These are phyloP conservation scores for Apamea anceps DNA, from an alignment of 2,888 invertebrate genomes.

Conservation along the genomic window DNA sequence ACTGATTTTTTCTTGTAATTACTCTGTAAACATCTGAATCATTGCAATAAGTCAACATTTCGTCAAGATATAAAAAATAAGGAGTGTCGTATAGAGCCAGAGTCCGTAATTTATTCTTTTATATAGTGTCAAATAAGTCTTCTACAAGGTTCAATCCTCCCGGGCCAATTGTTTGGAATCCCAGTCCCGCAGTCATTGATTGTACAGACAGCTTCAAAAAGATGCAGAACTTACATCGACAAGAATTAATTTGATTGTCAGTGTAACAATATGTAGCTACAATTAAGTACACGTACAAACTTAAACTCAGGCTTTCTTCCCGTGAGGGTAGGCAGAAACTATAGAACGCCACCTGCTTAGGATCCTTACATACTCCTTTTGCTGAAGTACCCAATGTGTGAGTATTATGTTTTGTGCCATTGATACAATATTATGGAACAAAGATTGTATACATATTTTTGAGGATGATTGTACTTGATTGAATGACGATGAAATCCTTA, in stretches of 20 bases:
- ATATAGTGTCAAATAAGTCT: slow-evolving; percentile 14
- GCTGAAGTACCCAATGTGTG: background rate
- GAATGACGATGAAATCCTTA: slow-evolving; percentile 79
- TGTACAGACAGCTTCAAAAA: slow-evolving; percentile 60
- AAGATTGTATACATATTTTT: background rate
- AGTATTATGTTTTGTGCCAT: background rate
- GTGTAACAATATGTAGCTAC: too few relatives aligned
- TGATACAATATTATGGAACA: background rate
- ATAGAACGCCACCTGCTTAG: background rate
- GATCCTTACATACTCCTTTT: background rate
- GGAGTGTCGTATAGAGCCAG: background rate
- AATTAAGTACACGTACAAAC: background rate
- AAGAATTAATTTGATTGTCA: background rate
- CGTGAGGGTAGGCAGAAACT: background rate
- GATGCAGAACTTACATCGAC: background rate
- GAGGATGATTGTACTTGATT: slow-evolving; percentile 75
- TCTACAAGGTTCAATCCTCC: slow-evolving; percentile 48
- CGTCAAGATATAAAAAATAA: slow-evolving; percentile 11
- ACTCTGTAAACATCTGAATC: slow-evolving; percentile 40
- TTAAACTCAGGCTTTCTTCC: background rate
- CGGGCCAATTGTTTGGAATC: slow-evolving; percentile 58
- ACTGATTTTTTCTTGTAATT: slow-evolving; percentile 20
- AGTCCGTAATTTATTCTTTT: slow-evolving; percentile 5
- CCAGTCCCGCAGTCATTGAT: slow-evolving; percentile 56
- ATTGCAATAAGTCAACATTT: slow-evolving; percentile 26